Conservation (phyloP, 2,888 invertebrate species). For the Cristatella mucedo region DNA sequence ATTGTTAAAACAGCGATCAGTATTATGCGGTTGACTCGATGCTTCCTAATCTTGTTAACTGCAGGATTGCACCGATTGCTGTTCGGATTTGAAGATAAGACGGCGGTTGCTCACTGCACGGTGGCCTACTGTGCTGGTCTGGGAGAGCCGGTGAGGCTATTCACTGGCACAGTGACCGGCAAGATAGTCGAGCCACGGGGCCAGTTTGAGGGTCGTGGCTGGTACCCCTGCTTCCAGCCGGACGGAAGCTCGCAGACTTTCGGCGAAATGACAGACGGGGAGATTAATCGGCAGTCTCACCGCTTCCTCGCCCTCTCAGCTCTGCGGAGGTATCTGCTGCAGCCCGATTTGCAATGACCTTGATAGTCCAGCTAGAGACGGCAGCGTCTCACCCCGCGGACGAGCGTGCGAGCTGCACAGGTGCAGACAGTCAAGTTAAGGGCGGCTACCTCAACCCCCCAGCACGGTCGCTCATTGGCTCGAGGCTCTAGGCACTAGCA, state of each 20-base stretch:
- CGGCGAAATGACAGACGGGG: conserved; percentile 67
- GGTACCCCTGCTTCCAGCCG: conserved; percentile 76
- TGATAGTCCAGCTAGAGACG: too few species aligned
- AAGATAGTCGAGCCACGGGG: conserved; percentile 74
- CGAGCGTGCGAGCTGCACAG: too few species aligned
- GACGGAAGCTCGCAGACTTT: conserved; percentile 51
- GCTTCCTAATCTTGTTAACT: too few species aligned
- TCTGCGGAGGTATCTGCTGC: too few species aligned
- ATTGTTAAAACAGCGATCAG: too few species aligned
- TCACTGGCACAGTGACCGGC: conserved; percentile 69
- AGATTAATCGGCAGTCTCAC: conserved; percentile 87
- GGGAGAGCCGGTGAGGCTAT: conserved; percentile 46
- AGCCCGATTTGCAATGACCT: too few species aligned
- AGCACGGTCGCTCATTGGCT: too few species aligned
- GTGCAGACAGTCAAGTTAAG: too few species aligned
- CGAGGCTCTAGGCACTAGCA: too few species aligned
- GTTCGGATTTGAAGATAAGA: conserved; percentile 62
- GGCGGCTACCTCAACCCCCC: too few species aligned
- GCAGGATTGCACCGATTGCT: conserved; percentile 37
- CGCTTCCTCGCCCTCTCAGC: conserved; percentile 63
- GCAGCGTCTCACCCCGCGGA: too few species aligned
- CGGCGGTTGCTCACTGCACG: conserved; percentile 77
- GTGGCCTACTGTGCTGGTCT: conserved; percentile 58
- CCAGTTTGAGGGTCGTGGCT: conserved; percentile 89
- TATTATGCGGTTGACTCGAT: too few species aligned